Percentiles rank a stretch among this genome's conserved stretches.
Conservation (phyloP, 2,113 vertebrate genomes). For the Notechis scutatus region DNA sequence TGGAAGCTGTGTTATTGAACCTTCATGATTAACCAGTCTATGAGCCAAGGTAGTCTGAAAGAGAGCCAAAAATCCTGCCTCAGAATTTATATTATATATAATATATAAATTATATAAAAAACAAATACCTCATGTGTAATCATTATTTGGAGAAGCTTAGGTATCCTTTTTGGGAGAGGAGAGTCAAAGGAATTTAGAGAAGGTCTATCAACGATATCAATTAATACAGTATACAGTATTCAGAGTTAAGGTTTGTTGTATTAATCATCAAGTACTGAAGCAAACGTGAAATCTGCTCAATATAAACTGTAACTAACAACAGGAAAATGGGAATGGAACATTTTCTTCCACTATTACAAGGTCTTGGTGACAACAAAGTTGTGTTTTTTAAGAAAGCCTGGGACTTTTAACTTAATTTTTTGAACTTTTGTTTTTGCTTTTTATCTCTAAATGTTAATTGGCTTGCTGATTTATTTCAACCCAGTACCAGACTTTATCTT, state of each 20-base stretch:
- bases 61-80: neutral
- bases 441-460: too few species aligned
- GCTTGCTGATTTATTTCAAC: too few species aligned
- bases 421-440: too few species aligned
- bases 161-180: neutral
- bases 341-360: neutral
- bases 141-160: neutral
- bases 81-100: neutral
- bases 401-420: too few species aligned
- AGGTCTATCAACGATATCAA: neutral
- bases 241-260: neutral
- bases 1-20: conserved; percentile 84
- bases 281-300: neutral
- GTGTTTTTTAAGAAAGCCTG: too few species aligned
- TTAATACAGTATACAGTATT: neutral
- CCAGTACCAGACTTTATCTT: too few species aligned
- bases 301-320: neutral
- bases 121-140: neutral
- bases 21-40: conserved; percentile 82
- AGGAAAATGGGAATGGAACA: neutral
- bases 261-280: neutral
- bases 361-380: neutral
- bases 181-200: neutral
- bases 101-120: accelerated
- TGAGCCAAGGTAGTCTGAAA: conserved; percentile 84